These are phyloP conservation scores for Lysandra coridon DNA, from an alignment of 2,888 invertebrate species.

Conservation along the genomic window DNA sequence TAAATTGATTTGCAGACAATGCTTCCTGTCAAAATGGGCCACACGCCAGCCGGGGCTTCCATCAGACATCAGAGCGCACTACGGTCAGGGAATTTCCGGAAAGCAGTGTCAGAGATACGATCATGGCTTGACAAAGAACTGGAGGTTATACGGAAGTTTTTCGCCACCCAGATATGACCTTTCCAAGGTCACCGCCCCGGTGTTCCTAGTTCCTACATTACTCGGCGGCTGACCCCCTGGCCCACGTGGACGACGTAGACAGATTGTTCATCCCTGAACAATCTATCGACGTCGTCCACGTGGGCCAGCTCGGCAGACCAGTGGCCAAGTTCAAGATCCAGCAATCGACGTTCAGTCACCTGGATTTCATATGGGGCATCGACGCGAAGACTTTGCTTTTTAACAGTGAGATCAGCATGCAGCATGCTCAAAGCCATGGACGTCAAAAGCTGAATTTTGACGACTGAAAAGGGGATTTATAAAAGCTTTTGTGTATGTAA, in stretches of 20 bases:
- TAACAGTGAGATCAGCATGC: conserved; percentile 76
- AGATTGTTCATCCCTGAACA: conserved; percentile 57
- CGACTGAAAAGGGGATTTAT: background rate
- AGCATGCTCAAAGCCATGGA: conserved; percentile 72
- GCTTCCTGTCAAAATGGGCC: conserved; percentile 84
- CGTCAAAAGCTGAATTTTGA: conserved; percentile 20
- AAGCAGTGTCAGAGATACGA: conserved; percentile 81
- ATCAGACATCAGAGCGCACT: conserved; percentile 86
- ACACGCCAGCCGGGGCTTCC: conserved; percentile 85
- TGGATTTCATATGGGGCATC: conserved; percentile 71
- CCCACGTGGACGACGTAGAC: conserved; percentile 78
- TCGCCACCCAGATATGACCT: conserved; percentile 82
- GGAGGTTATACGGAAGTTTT: conserved; percentile 72
- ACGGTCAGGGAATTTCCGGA: conserved; percentile 82
- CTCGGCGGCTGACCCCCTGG: conserved; percentile 83
- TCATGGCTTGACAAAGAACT: conserved; percentile 75
- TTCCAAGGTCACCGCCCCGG: conserved; percentile 78
- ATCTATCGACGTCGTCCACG: too few species aligned
- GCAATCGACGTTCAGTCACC: conserved; percentile 81
- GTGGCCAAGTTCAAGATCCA: conserved; percentile 80
- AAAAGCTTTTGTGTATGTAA: background rate
- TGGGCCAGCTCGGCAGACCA: conserved; percentile 71
- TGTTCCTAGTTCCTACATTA: conserved; percentile 81
- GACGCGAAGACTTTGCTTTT: conserved; percentile 78
- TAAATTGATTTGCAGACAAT: conserved; percentile 75